phyloP scores from a whole-genome alignment of 2,797 vertebrate species.

The Tauraco hartlaubi region DNA sequence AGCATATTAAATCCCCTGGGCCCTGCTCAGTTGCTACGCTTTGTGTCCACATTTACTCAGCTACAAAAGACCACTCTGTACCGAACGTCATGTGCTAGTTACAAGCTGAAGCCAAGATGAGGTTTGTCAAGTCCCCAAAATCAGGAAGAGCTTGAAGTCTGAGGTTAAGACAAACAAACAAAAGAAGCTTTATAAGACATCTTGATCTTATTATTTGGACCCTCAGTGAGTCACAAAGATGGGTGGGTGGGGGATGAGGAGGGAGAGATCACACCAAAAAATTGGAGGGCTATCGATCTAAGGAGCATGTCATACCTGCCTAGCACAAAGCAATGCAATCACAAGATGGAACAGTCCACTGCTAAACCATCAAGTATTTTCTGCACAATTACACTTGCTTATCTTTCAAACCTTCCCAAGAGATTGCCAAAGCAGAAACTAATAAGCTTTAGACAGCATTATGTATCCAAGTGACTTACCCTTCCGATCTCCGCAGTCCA shows the following conservation, averaged over 20 bases:
- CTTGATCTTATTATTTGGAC: neutral
- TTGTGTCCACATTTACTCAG: neutral
- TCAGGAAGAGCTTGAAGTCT: neutral
- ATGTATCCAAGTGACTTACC: slow-evolving; percentile 80
- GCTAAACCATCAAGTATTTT: neutral
- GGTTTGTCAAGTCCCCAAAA: neutral
- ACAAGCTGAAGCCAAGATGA: neutral
- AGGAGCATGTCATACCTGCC: neutral
- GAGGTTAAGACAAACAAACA: neutral
- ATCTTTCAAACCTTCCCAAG: neutral
- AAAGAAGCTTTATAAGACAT: neutral
- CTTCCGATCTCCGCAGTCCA: slow-evolving; percentile 98
- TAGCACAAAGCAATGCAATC: neutral
- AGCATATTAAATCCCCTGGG: neutral
- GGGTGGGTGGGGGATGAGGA: neutral
- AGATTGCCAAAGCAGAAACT: neutral
- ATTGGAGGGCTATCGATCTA: neutral
- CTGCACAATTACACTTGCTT: neutral
- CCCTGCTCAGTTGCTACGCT: neutral
- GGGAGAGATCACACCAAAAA: neutral
- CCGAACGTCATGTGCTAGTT: neutral
- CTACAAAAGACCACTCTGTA: neutral
- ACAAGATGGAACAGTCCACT: neutral
- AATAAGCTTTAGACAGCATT: neutral
- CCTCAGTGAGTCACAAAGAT: neutral